Evolutionary conservation across 2,797 vertebrate species (phyloP), one percentile per base, ranked within the genome.

Genomic region (Poeciliopsis gracilis): DNA sequence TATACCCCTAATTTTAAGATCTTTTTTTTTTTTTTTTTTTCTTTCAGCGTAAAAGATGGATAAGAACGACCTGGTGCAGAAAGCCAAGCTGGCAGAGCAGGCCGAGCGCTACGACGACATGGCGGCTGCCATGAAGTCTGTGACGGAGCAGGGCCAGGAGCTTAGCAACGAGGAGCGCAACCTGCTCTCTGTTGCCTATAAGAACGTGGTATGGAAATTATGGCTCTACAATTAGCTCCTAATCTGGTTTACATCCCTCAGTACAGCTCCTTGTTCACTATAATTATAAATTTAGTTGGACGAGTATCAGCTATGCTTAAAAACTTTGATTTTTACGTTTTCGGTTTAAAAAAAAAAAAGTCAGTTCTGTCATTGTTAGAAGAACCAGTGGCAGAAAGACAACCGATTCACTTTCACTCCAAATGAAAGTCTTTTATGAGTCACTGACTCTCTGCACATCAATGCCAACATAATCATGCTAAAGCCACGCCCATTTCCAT

Each of bases 71-170:
- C 96, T 98, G 95, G 97, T 99, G 93, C 97, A 98, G 95, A 98
- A 97, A 95, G 97, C 98, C 96, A 99, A 98, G 95, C 95, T 99
- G 96, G 95, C 98, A 67, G 98, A 99, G 96, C 98, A 99, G 97
- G 97, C 97, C 74, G 98, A 99, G 94, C 97, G 98, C 91, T 99
- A 99, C 15, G 98, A 99, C 87, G 98, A 99, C 95, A 99, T 99
- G 98, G 97, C 98, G 88, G 94, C 95, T 85, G 96, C 96, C 95
- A 99, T 99, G 98, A 99, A 98, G 95, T 90, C 93, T 41, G 97
- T 99, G 94, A 98, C 98, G 53, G 97, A 98, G 95, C 95, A 96
- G 94, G 95, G 93, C 15, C 88, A 92, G 82, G 97, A 98, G 88
- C 96, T 99, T 77, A 98, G 97, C 91, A 99, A 98, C 0, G 98